phyloP scores from a whole-genome alignment of 2,888 invertebrate species.

The Deilephila porcellus region DNA sequence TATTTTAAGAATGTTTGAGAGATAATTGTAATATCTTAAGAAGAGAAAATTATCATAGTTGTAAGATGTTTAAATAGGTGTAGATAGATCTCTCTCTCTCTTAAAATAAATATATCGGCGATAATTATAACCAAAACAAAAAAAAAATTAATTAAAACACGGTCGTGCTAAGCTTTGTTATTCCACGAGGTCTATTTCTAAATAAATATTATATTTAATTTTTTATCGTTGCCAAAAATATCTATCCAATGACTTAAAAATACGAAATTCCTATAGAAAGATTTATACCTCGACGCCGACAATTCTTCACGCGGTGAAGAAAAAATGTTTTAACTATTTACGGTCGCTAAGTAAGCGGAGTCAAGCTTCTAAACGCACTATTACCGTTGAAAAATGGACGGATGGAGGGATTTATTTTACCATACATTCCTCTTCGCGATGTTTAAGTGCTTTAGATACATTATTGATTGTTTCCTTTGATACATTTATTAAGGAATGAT shows the following conservation, averaged over 20 bases:
- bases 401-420: slow-evolving; percentile 23
- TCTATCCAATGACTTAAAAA: neutral
- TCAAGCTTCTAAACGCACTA: slow-evolving; percentile 28
- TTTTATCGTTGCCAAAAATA: too few relatives aligned
- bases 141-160: too few relatives aligned
- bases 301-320: slow-evolving; percentile 26
- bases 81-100: too few relatives aligned
- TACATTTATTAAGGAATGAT: neutral
- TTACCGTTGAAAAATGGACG: slow-evolving; percentile 27
- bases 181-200: too few relatives aligned
- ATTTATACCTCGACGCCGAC: slow-evolving; percentile 18
- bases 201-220: too few relatives aligned
- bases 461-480: slow-evolving; percentile 23
- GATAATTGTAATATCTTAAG: too few relatives aligned
- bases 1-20: too few relatives aligned
- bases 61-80: too few relatives aligned
- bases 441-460: slow-evolving; percentile 16
- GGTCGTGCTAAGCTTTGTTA: too few relatives aligned
- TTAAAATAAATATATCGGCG: too few relatives aligned
- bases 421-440: slow-evolving; percentile 16
- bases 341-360: slow-evolving; percentile 26
- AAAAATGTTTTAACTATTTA: slow-evolving; percentile 31
- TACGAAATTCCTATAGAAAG: neutral
- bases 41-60: too few relatives aligned
- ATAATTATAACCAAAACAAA: too few relatives aligned